A percentile compares a stretch with the other conserved stretches of the same genome.
phyloP scores from a whole-genome alignment of 2,888 invertebrate genomes.

The Tachina grossa region DNA sequence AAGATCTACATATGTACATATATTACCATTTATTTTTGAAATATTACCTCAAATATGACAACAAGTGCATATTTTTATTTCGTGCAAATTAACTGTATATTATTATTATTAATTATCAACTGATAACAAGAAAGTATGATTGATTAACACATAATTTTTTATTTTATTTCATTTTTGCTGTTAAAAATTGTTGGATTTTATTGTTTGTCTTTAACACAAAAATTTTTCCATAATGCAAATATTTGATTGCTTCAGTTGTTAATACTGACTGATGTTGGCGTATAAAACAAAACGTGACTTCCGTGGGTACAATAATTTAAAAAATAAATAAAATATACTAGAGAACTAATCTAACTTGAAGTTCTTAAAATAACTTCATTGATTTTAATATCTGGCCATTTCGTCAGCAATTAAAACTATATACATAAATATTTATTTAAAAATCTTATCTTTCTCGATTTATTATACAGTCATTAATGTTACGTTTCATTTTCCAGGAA shows the following conservation, averaged over 20 bases:
- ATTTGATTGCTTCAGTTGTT: constrained; percentile 20
- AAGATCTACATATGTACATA: no score
- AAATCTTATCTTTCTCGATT: no score
- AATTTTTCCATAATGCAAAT: constrained; percentile 36
- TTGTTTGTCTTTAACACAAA: constrained; percentile 42
- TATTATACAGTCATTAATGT: no score
- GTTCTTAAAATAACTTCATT: not conserved
- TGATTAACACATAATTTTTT: constrained; percentile 9
- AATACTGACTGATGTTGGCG: constrained; percentile 1
- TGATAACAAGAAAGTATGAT: constrained; percentile 42
- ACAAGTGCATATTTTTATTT: constrained; percentile 14
- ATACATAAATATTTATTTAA: not conserved
- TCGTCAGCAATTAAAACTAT: not conserved
- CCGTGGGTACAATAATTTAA: constrained; percentile 29
- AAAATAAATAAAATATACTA: not conserved
- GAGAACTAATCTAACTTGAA: not conserved
- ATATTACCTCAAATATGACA: not conserved
- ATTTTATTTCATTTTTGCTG: not conserved
- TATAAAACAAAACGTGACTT: constrained; percentile 53
- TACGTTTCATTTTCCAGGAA: no score
- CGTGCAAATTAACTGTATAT: constrained; percentile 52
- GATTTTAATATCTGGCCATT: not conserved
- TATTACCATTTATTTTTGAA: no score
- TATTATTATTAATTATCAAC: constrained; percentile 58
- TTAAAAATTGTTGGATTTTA: constrained; percentile 29